Evolutionary conservation across 2,797 vertebrate genomes (phyloP).

Genomic region (Naso thynnoides): DNA sequence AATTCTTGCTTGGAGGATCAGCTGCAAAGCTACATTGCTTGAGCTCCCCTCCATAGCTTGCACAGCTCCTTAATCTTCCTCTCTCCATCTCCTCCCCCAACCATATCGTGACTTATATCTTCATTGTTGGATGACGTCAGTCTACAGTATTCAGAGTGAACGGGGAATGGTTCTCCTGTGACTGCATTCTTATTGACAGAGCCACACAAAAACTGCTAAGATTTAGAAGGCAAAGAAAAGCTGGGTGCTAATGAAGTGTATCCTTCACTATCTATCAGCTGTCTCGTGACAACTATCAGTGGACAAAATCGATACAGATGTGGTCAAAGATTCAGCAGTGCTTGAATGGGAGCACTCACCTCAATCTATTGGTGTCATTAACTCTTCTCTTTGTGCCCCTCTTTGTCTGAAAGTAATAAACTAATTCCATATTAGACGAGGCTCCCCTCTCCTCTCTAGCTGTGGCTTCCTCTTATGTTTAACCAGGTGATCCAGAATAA

Average conservation of each 20-base stretch:
- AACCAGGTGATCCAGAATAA: constrained; percentile 16
- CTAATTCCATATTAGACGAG: constrained; percentile 25
- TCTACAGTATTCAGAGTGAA: constrained; percentile 41
- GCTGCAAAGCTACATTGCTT: constrained; percentile 14
- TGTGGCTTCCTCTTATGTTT: constrained; percentile 11
- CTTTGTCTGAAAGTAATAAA: constrained; percentile 52
- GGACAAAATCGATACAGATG: constrained; percentile 82
- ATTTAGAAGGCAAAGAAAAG: constrained; percentile 73
- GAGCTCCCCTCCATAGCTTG: constrained; percentile 6
- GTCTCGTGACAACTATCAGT: constrained; percentile 68
- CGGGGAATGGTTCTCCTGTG: constrained; percentile 32
- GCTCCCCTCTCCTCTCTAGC: constrained; percentile 11
- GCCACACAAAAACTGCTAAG: constrained; percentile 64
- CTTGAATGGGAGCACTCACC: constrained; percentile 70
- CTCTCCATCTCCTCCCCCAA: constrained; percentile 15
- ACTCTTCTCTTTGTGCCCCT: constrained; percentile 50
- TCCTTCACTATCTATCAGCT: constrained; percentile 80
- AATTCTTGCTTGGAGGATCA: constrained; percentile 27
- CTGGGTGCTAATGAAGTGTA: constrained; percentile 80
- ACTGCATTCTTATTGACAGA: constrained; percentile 58
- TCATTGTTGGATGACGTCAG: constrained; percentile 60
- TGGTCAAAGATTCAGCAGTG: constrained; percentile 73
- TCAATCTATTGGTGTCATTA: constrained; percentile 74
- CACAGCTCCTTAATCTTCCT: constrained; percentile 47
- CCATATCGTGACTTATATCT: constrained; percentile 59